Conservation (phyloP, 2,888 invertebrate genomes). For the Tortrix viridana region DNA sequence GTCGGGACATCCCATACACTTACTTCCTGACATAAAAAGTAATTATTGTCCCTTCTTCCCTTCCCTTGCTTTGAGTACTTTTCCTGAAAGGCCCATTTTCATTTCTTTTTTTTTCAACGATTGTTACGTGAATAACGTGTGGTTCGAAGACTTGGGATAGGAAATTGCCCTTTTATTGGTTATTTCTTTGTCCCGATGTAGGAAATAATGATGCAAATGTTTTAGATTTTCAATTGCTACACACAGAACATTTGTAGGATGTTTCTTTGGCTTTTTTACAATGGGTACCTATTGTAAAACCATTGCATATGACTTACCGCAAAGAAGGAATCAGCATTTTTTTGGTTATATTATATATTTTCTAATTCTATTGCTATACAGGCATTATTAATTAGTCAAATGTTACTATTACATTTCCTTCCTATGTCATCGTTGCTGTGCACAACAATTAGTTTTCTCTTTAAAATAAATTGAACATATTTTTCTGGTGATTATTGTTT, state of each 20-base stretch:
- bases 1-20: conserved; percentile 14
- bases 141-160: conserved; percentile 29
- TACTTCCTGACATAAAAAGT: conserved; percentile 33
- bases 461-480: no score
- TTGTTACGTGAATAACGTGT: conserved; percentile 31
- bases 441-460: no score
- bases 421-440: no score
- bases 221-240: not conserved
- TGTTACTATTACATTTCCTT: no score
- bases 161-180: conserved; percentile 35
- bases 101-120: conserved; percentile 27
- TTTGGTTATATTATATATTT: no score
- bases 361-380: no score
- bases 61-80: conserved; percentile 29
- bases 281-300: conserved; percentile 1
- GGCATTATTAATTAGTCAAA: no score
- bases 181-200: conserved; percentile 24
- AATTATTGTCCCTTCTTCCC: conserved; percentile 31
- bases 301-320: not conserved
- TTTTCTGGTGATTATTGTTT: no score
- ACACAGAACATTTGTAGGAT: not conserved
- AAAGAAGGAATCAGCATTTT: no score
- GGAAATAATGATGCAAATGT: conserved; percentile 27
- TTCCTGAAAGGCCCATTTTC: conserved; percentile 33
- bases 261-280: not conserved